These are phyloP conservation scores for Hirundichthys speculiger DNA, from an alignment of 2,113 vertebrate species.

Conservation along the genomic window DNA sequence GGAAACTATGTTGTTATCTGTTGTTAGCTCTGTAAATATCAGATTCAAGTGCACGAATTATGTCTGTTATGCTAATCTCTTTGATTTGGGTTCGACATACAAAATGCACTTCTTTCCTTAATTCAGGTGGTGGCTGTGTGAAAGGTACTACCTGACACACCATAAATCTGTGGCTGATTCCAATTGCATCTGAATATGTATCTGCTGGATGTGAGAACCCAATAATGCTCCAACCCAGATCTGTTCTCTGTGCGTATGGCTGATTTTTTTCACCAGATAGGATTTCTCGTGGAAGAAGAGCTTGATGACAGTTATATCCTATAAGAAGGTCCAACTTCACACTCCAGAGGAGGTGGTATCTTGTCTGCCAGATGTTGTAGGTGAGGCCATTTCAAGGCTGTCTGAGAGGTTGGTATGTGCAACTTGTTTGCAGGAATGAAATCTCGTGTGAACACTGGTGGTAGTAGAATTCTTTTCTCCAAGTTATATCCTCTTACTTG, in stretches of 20 bases:
- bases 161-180: neutral
- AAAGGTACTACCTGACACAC: neutral
- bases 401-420: too few species aligned
- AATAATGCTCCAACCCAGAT: neutral
- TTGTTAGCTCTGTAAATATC: neutral
- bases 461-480: neutral
- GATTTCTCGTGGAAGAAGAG: slow-evolving; percentile 7
- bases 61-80: neutral
- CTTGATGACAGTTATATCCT: neutral
- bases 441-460: neutral
- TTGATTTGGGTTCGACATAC: slow-evolving; percentile 6
- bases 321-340: neutral
- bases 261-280: slow-evolving; percentile 2
- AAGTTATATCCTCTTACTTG: slow-evolving; percentile 6
- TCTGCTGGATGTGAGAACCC: neutral
- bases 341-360: neutral
- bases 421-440: neutral
- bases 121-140: neutral
- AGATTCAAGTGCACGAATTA: neutral
- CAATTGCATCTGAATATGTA: neutral
- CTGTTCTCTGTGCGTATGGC: slow-evolving; percentile 1
- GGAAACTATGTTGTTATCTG: neutral
- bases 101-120: neutral
- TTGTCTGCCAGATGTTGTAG: neutral
- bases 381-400: slow-evolving; percentile 3